These are phyloP conservation scores for Pangasius mekongensis DNA, from an alignment of 2,797 vertebrate genomes.

Conservation along the genomic window DNA sequence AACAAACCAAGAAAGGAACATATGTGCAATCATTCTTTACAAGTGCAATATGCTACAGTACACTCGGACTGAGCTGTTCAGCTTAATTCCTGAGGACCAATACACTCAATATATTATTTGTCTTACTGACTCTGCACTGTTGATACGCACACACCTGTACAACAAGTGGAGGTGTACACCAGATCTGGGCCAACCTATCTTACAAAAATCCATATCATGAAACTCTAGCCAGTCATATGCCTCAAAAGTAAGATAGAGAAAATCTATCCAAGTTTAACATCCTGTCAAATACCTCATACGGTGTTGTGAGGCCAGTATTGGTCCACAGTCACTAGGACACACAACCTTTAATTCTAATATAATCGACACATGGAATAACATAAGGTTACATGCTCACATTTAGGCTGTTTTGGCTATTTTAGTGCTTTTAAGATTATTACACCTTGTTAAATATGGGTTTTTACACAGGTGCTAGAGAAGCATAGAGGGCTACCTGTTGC, in stretches of 20 bases:
- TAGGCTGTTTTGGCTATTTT: background rate
- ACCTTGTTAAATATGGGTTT: background rate
- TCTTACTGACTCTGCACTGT: background rate
- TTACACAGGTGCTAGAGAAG: background rate
- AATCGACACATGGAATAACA: background rate
- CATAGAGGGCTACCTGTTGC: conserved; percentile 80
- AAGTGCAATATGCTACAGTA: background rate
- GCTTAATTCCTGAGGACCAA: background rate
- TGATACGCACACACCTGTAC: background rate
- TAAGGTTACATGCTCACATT: too few species aligned
- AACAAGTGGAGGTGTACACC: background rate
- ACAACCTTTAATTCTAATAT: background rate
- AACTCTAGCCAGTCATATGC: background rate
- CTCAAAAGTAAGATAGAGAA: background rate
- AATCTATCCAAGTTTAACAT: background rate
- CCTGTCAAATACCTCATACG: background rate
- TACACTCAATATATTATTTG: background rate
- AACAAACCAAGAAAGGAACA: background rate
- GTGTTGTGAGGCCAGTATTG: background rate
- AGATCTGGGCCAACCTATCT: background rate
- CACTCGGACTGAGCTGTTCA: background rate
- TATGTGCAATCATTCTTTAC: background rate
- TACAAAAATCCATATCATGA: background rate
- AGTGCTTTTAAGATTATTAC: background rate
- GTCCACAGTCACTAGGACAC: background rate